phyloP scores from a whole-genome alignment of 2,888 invertebrate species.

The Caradrina clavipalpis region DNA sequence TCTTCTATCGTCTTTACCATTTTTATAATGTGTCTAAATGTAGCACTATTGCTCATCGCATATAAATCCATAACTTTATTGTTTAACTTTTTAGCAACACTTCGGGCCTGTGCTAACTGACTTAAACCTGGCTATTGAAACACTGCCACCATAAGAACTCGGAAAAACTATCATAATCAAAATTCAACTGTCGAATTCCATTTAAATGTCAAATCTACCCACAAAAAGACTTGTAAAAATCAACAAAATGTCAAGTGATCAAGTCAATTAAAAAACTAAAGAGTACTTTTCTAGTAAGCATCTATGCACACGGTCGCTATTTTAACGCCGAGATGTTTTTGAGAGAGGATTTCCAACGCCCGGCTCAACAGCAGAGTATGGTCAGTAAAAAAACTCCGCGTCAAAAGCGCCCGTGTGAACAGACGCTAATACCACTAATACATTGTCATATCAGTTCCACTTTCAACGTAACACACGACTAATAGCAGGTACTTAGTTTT shows the following conservation, averaged over 20 bases:
- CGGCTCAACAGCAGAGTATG: no score
- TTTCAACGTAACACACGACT: conserved; percentile 65
- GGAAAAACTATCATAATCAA: not conserved
- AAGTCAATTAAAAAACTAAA: conserved; percentile 21
- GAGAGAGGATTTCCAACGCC: no score
- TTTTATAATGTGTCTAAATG: no score
- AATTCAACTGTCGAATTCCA: not conserved
- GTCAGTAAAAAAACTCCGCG: not conserved
- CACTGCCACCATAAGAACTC: not conserved
- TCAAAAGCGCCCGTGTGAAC: not conserved
- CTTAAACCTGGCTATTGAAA: no score
- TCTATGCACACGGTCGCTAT: not conserved
- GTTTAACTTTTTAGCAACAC: no score
- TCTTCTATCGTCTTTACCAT: no score
- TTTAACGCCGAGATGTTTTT: no score
- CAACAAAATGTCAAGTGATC: conserved; percentile 15
- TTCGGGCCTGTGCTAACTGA: no score
- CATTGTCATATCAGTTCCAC: conserved; percentile 64
- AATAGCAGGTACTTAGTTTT: conserved; percentile 67
- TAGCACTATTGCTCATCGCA: no score
- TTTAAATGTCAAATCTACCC: conserved; percentile 11
- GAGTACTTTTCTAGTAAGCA: not conserved
- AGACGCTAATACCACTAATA: conserved; percentile 1
- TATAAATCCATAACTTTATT: no score
- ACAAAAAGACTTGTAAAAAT: conserved; percentile 31